These are phyloP conservation scores for Cavia aperea DNA, from an alignment of 2,113 vertebrate species.

Conservation along the genomic window DNA sequence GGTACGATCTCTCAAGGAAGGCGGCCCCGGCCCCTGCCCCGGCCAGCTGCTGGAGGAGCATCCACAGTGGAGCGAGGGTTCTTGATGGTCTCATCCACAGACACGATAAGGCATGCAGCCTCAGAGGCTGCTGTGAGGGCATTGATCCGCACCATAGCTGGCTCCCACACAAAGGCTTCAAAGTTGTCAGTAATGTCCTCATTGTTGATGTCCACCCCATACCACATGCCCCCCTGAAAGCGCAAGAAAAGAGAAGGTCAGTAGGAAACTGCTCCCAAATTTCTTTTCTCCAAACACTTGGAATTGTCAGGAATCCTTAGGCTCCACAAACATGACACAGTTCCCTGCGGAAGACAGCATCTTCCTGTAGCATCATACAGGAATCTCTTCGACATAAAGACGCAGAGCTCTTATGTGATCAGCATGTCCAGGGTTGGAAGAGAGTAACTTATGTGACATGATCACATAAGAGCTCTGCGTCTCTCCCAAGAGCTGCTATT, in stretches of 20 bases:
- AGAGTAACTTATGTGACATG: too few species aligned
- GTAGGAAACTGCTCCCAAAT: not conserved
- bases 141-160: conserved; percentile 89
- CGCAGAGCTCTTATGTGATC: too few species aligned
- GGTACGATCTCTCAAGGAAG: conserved; percentile 70
- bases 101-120: conserved; percentile 94
- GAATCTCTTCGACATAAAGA: not conserved
- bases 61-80: conserved; percentile 88
- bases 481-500: not conserved
- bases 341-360: not conserved
- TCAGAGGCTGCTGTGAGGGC: conserved; percentile 93
- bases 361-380: not conserved
- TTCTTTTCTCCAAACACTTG: not conserved
- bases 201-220: conserved; percentile 92
- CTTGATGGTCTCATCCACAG: conserved; percentile 95
- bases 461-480: not conserved
- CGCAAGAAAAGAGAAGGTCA: not conserved
- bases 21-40: conserved; percentile 82
- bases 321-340: not conserved
- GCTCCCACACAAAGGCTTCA: conserved; percentile 91
- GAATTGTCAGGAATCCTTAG: not conserved
- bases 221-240: conserved; percentile 90
- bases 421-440: too few species aligned
- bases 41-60: conserved; percentile 62
- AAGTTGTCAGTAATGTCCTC: conserved; percentile 97